These are phyloP conservation scores for Myrmophylax atrothorax DNA, from an alignment of 2,113 vertebrate genomes.

Conservation along the genomic window DNA sequence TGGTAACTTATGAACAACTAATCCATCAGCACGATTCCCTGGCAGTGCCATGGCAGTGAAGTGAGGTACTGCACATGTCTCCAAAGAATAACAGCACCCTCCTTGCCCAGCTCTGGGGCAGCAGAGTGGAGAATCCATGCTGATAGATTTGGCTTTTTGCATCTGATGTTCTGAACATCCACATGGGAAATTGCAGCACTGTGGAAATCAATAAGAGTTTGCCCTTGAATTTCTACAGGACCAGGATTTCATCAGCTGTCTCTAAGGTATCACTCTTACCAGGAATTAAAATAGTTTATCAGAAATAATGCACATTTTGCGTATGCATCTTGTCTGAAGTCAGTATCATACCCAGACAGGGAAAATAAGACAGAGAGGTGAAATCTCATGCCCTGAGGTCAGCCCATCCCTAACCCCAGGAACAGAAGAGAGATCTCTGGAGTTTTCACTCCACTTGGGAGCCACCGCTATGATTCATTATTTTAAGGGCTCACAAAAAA, in stretches of 20 bases:
- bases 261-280: not conserved
- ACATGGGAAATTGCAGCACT: not conserved
- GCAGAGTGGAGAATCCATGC: not conserved
- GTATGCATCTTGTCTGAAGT: not conserved
- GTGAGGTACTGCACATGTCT: fast-evolving
- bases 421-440: not conserved
- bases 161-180: not conserved
- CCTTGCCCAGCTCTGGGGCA: not conserved
- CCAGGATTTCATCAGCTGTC: not conserved
- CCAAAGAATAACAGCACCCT: not conserved
- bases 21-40: fast-evolving
- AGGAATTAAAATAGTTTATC: not conserved
- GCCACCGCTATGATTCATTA: not conserved
- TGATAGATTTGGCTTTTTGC: not conserved
- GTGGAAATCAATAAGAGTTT: not conserved
- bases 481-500: not conserved
- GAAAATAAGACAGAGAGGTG: not conserved
- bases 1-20: not conserved
- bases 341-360: not conserved
- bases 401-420: not conserved
- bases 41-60: fast-evolving
- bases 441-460: not conserved
- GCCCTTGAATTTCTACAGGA: not conserved
- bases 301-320: not conserved
- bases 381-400: not conserved